Evolutionary conservation across 2,797 vertebrate species (phyloP).

Genomic region (Sebastes ruberrimus): DNA sequence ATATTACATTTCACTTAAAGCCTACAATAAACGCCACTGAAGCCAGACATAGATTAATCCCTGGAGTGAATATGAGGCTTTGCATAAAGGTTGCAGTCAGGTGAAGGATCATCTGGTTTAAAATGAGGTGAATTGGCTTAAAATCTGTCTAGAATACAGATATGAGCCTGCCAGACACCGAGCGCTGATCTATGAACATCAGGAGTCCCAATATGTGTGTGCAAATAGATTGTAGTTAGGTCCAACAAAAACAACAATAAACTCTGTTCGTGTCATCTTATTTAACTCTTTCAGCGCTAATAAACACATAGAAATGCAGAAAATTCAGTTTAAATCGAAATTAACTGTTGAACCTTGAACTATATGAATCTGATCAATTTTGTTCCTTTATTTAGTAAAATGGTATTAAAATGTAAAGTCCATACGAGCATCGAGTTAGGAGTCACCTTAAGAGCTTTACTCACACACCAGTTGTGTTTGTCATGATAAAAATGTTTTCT

Average conservation of each 20-base stretch:
- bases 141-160: slow-evolving; percentile 29
- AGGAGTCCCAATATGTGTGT: background rate
- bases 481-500: background rate
- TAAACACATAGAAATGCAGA: background rate
- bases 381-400: background rate
- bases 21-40: background rate
- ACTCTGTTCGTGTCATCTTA: background rate
- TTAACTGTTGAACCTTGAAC: background rate
- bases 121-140: slow-evolving; percentile 46
- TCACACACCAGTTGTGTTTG: background rate
- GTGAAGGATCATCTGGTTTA: slow-evolving; percentile 73
- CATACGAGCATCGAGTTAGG: background rate
- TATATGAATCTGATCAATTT: background rate
- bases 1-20: background rate
- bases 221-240: background rate
- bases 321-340: background rate
- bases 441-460: background rate
- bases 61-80: slow-evolving; percentile 30
- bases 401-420: background rate
- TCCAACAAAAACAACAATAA: background rate
- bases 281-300: background rate
- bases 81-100: slow-evolving; percentile 78
- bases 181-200: background rate
- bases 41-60: slow-evolving; percentile 25
- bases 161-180: slow-evolving; percentile 23